phyloP scores from a whole-genome alignment of 2,113 vertebrate genomes.

The Peromyscus californicus region DNA sequence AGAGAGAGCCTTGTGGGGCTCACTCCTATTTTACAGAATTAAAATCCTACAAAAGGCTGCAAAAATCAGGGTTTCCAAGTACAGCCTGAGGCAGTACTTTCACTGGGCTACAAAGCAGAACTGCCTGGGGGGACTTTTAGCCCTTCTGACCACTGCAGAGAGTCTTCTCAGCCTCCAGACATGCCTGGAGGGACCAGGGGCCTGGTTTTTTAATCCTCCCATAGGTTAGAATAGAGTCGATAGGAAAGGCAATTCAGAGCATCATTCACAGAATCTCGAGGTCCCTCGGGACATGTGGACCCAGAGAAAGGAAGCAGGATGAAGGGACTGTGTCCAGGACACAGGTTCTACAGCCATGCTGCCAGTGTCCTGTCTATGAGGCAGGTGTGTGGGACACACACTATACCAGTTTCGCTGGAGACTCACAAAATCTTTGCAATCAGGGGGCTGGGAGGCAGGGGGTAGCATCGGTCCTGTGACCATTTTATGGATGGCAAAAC shows the following conservation, averaged over 20 bases:
- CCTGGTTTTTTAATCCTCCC: neutral
- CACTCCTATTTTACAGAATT: neutral
- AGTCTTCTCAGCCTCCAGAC: neutral
- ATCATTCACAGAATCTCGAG: neutral
- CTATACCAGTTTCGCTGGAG: neutral
- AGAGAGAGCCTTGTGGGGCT: neutral
- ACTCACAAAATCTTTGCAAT: neutral
- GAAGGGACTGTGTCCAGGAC: neutral
- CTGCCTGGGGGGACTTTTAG: neutral
- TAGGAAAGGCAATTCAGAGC: neutral
- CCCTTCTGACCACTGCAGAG: neutral
- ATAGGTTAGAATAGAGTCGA: neutral
- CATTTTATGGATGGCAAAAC: neutral
- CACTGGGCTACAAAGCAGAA: neutral
- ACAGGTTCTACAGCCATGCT: neutral
- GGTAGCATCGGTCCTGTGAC: too few species aligned
- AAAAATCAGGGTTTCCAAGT: neutral
- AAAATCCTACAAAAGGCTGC: neutral
- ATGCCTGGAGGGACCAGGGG: neutral
- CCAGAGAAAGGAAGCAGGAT: neutral
- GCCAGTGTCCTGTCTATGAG: neutral
- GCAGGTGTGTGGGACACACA: neutral
- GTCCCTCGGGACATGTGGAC: neutral
- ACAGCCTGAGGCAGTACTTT: neutral
- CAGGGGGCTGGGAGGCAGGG: neutral